Evolutionary conservation across 2,113 vertebrate species (phyloP).

Genomic region (Leiothrix lutea): DNA sequence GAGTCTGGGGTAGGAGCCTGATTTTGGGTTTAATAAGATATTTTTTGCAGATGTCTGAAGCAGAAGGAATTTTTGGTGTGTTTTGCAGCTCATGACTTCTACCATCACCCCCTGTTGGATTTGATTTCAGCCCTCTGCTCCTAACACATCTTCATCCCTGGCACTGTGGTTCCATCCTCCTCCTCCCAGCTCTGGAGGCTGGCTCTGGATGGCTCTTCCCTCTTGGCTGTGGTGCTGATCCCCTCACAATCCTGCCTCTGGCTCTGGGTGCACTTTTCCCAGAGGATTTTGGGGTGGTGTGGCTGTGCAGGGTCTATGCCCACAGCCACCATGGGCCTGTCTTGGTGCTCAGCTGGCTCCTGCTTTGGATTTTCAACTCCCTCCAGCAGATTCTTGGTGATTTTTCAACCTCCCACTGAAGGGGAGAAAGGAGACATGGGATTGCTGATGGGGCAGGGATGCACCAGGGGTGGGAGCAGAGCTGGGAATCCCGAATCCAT

Average conservation of each 20-base stretch:
- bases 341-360: not conserved
- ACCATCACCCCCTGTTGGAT: not conserved
- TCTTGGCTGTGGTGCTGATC: not conserved
- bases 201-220: not conserved
- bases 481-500: not conserved
- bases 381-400: not conserved
- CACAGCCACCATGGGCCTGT: not conserved
- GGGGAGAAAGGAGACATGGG: not conserved
- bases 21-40: not conserved
- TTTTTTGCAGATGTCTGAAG: not conserved
- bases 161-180: not conserved
- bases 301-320: not conserved
- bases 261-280: not conserved
- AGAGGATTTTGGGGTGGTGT: fast-evolving
- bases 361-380: not conserved
- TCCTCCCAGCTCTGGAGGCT: not conserved
- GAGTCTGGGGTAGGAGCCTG: not conserved
- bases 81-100: not conserved
- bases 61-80: not conserved
- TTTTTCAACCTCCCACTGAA: not conserved
- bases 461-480: fast-evolving
- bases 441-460: not conserved
- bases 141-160: not conserved
- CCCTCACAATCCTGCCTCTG: fast-evolving
- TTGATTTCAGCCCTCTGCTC: not conserved